Percentiles rank a stretch among this genome's conserved stretches.
Evolutionary conservation across 2,888 invertebrate genomes (phyloP).

Genomic region (Crematogaster levior): DNA sequence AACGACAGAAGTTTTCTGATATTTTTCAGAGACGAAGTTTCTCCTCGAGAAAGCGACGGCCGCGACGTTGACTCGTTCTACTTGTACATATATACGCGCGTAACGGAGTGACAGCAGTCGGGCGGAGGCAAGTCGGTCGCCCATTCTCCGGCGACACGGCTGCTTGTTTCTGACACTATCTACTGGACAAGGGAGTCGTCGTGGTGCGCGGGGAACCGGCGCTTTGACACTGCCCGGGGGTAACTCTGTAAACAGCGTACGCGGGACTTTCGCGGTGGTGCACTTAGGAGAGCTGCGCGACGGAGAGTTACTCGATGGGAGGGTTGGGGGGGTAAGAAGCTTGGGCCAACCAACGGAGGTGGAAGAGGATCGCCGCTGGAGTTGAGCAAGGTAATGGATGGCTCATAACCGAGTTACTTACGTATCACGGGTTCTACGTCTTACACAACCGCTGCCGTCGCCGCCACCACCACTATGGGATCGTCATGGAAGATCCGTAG

Average conservation of each 20-base stretch:
- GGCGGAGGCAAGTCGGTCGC: slow-evolving; percentile 32
- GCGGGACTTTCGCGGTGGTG: slow-evolving; percentile 69
- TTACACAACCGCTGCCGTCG: slow-evolving; percentile 51
- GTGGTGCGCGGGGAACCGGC: slow-evolving; percentile 37
- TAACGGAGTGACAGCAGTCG: slow-evolving; percentile 35
- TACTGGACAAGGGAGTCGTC: slow-evolving; percentile 52
- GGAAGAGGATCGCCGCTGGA: slow-evolving; percentile 67
- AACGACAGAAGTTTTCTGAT: slow-evolving; percentile 24
- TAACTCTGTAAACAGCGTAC: slow-evolving; percentile 76
- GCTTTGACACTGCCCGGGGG: slow-evolving; percentile 73
- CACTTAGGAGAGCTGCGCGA: slow-evolving; percentile 68
- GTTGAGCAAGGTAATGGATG: slow-evolving; percentile 79
- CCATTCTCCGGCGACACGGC: slow-evolving; percentile 35
- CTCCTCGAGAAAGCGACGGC: slow-evolving; percentile 22
- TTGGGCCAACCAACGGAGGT: slow-evolving; percentile 54
- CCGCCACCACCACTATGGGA: not conserved
- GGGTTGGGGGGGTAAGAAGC: slow-evolving; percentile 35
- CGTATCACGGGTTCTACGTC: slow-evolving; percentile 65
- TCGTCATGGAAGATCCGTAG: slow-evolving; percentile 19
- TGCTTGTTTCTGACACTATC: slow-evolving; percentile 54
- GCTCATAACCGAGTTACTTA: slow-evolving; percentile 80
- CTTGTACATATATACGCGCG: not conserved
- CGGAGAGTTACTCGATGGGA: slow-evolving; percentile 69
- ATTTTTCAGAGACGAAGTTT: slow-evolving; percentile 41
- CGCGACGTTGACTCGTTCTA: slow-evolving; percentile 35